A percentile compares a stretch with the other conserved stretches of the same genome.
Conservation (phyloP, 2,797 vertebrate genomes). For the Xiphophorus birchmanni region DNA sequence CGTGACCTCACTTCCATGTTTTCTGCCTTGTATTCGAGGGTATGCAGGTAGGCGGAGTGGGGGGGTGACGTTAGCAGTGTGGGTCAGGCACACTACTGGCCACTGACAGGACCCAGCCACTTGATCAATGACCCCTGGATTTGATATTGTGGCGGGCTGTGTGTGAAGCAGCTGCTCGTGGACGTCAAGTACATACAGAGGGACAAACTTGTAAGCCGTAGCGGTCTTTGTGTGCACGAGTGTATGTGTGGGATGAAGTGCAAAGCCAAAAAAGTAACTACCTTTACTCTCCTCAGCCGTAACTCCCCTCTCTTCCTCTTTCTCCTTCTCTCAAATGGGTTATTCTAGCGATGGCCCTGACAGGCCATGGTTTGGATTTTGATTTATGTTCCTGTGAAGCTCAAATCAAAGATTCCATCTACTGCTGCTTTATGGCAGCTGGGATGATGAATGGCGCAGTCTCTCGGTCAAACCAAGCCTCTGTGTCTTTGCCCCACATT, state of each 20-base stretch:
- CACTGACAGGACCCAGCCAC: constrained; percentile 81
- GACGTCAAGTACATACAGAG: constrained; percentile 70
- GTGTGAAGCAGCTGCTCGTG: constrained; percentile 72
- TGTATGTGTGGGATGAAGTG: constrained; percentile 47
- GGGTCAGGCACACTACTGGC: constrained; percentile 78
- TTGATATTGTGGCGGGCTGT: constrained; percentile 65
- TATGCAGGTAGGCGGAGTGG: constrained; percentile 64
- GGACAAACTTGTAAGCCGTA: constrained; percentile 62
- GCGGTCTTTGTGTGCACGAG: constrained; percentile 31
- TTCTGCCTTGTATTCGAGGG: constrained; percentile 76
- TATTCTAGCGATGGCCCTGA: constrained; percentile 97
- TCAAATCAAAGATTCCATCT: constrained; percentile 99
- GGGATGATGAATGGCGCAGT: constrained; percentile 99
- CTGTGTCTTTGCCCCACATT: constrained; percentile 99
- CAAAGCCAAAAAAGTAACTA: constrained; percentile 77
- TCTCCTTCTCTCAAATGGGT: constrained; percentile 92
- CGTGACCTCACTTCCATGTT: constrained; percentile 84
- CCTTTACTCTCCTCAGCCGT: constrained; percentile 75
- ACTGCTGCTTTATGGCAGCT: constrained; percentile 99
- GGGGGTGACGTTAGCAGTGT: constrained; percentile 66
- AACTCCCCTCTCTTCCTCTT: constrained; percentile 72
- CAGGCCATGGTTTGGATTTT: constrained; percentile 99
- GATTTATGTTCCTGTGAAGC: constrained; percentile 99
- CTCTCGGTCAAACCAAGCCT: constrained; percentile 97
- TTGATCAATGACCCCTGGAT: constrained; percentile 82